phyloP scores from a whole-genome alignment of 2,797 vertebrate species.

The Parotocinclus haroldoi region DNA sequence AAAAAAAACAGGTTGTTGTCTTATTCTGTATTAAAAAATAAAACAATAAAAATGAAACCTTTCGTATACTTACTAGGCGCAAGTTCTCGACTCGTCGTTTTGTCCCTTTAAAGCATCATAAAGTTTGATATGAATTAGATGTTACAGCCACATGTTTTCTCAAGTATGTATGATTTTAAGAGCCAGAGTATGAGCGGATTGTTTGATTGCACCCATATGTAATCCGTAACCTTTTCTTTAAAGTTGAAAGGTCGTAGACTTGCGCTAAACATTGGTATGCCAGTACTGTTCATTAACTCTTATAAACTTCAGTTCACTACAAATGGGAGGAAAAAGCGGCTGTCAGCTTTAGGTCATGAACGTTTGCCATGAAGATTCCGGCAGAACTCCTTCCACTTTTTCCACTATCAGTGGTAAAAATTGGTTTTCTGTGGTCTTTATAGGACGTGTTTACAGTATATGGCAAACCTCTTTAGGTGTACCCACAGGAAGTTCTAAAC shows the following conservation, averaged over 20 bases:
- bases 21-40: too few species aligned
- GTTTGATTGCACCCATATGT: slow-evolving; percentile 57
- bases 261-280: slow-evolving; percentile 44
- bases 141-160: slow-evolving; percentile 20
- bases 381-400: slow-evolving; percentile 34
- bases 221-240: slow-evolving; percentile 43
- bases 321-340: slow-evolving; percentile 52
- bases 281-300: slow-evolving; percentile 62
- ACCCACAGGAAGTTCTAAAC: slow-evolving; percentile 57
- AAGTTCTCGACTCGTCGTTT: too few species aligned
- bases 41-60: too few species aligned
- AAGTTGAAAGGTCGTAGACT: slow-evolving; percentile 54
- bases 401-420: slow-evolving; percentile 60
- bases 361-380: slow-evolving; percentile 52
- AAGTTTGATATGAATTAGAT: slow-evolving; percentile 10
- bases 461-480: slow-evolving; percentile 57
- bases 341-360: slow-evolving; percentile 57
- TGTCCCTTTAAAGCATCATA: not conserved
- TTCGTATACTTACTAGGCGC: too few species aligned
- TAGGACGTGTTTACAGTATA: slow-evolving; percentile 49
- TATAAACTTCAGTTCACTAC: slow-evolving; percentile 56
- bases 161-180: slow-evolving; percentile 17
- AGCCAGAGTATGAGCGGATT: slow-evolving; percentile 41
- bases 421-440: slow-evolving; percentile 47
- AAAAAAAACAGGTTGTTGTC: too few species aligned